Base-by-base conservation (phyloP, 2,113 vertebrate genomes). In the Psilopsiagon aurifrons region DNA sequence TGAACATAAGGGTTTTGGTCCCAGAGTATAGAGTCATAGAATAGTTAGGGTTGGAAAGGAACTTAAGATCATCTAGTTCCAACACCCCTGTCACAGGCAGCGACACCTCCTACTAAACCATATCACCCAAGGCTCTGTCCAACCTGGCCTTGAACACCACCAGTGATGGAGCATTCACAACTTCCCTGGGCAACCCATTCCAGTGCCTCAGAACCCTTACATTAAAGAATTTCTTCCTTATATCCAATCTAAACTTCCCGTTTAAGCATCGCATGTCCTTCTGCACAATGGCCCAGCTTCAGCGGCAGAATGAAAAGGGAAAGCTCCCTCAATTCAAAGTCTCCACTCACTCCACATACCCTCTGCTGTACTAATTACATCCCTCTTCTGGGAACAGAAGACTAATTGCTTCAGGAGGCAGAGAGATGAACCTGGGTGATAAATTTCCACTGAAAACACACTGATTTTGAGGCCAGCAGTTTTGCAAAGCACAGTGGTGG, bases 381-480 rank as follows among this genome's bases (percentile, higher is more conserved):
- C 28, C 11, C 57, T 73, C 52, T 80, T 51, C 47, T 13, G 28
- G 44, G 51, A 67, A 67, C 15, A 33, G 23, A 66, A 81, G 23
- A 91, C 66, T 3, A 69, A 80, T n/a, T 49, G 19, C 29, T 17
- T 49, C 69, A 55, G 31, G 46, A 85, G 44, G 19, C 19, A 88
- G 20, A 80, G 27, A 67, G 41, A 17, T 33, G 64, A 89, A 55
- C 28, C 46, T 57, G 23, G 31, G 25, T 39, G 20, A 71, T 49
- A 37, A 27, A 68, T 44, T 81, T 67, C 44, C 27, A 37, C 17
- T 1, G 3, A 71, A 76, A 75, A 31, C 9, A 52, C 27, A 43
- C 28, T 0, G 2, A 14, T 41, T n/a, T 47, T 0, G 1, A 70
- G 49, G 74, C n/a, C 39, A 87, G 73, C 20, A 83, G 47, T 57